phyloP scores from a whole-genome alignment of 2,797 vertebrate species.

The Xiphophorus birchmanni region DNA sequence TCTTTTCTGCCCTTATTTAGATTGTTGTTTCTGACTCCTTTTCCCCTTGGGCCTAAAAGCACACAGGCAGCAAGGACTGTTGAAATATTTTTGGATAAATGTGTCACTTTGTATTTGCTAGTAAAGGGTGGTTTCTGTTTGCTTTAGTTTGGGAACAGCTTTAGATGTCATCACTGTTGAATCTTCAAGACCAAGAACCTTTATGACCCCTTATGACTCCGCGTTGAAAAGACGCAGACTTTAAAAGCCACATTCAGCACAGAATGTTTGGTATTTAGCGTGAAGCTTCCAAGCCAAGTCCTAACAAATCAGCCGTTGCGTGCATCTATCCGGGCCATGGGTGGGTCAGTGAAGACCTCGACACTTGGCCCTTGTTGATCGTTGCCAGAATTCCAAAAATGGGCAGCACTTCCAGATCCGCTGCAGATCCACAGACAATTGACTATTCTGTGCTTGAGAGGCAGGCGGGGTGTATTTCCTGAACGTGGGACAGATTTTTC shows the following conservation, averaged over 20 bases:
- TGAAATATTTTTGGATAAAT: conserved; percentile 54
- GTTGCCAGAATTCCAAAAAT: conserved; percentile 80
- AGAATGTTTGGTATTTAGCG: conserved; percentile 65
- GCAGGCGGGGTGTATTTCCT: conserved; percentile 81
- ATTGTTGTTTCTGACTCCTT: conserved; percentile 15
- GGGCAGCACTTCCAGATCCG: conserved; percentile 82
- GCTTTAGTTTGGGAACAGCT: conserved; percentile 46
- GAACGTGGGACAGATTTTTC: conserved; percentile 81
- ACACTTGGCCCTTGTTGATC: conserved; percentile 65
- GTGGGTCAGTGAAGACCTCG: conserved; percentile 64
- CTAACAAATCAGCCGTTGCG: conserved; percentile 61
- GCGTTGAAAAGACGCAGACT: conserved; percentile 13
- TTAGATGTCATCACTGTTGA: conserved; percentile 49
- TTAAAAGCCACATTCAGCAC: conserved; percentile 23
- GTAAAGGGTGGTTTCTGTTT: conserved; percentile 37
- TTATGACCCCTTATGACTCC: conserved; percentile 51
- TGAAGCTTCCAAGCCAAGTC: conserved; percentile 66
- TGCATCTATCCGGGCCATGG: conserved; percentile 63
- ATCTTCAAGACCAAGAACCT: conserved; percentile 39
- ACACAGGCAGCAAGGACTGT: conserved; percentile 35
- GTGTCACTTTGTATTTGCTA: conserved; percentile 56
- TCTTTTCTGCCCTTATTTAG: conserved; percentile 21
- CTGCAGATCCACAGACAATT: conserved; percentile 73
- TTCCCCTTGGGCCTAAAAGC: conserved; percentile 39
- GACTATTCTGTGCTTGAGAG: conserved; percentile 72